Evolutionary conservation across 2,113 vertebrate genomes (phyloP), one percentile per base, ranked within the genome.

Genomic region (Nettapus auritus): DNA sequence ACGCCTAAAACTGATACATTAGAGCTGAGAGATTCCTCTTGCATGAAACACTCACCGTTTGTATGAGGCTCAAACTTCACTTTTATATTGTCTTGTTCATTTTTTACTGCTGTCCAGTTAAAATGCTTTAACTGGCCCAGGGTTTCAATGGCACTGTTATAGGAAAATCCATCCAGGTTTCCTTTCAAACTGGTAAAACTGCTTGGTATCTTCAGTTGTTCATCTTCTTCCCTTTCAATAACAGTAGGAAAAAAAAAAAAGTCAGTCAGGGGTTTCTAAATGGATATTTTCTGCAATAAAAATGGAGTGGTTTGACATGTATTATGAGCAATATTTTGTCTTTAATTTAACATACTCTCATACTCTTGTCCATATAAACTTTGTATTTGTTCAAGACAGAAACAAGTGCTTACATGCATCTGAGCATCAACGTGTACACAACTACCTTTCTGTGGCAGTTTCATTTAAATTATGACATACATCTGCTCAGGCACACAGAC

Each of bases 81-180:
- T 97, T 98, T 99, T 93, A 98, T 74, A 67, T 94, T 89, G 5
- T 97, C 97, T 79, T 93, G 96, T 46, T 98, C 97, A 14, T 97
- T 98, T 94, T 97, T 98, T 38, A 98, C 98, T 9, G 97, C 92
- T 46, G 94, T 96, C 98, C 99, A 99, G 75, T 97, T 97, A n/a
- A 97, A 97, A 62, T 98, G 98, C 82, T 98, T 98, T 64, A 90
- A 89, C 26, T 98, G 98, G n/a, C 91, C 97, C 2, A 93, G 85
- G 1, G 93, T 96, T 50, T 98, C 98, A 16, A 96, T 97, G 74
- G 97, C 89, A 93, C 98, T 96, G 48, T 97, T 97, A 56, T 97
- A 97, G 12, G 97, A 68, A 36, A 98, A 94, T 5, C 89, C 86
- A 33, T 99, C 98, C 67, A 97, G 95, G 19, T 94, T 96, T 40